Base-by-base conservation (phyloP, 35 echinoderm and acorn worm genomes). In the Apostichopus japonicus region DNA sequence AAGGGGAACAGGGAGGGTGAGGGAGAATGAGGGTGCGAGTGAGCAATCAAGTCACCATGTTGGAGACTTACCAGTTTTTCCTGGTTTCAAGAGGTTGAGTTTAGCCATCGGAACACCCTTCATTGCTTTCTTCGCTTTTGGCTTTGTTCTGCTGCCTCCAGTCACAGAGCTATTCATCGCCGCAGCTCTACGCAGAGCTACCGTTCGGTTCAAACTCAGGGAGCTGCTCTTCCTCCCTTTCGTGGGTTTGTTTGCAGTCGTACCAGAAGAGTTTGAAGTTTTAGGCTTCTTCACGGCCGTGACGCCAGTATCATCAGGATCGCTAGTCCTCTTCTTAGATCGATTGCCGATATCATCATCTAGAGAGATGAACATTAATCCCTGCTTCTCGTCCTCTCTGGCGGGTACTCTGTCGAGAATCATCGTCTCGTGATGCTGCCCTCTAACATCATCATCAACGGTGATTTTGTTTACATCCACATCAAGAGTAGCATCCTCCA, bases 91-190 rank as follows among this genome's bases (percentile, higher is more conserved):
- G 22, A 99, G 92, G 52, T 95, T 93, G 22, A 99, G 90, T 55
- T 95, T 96, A 0, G 97, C 87, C 95, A 99, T 99, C 0, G 97
- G 93, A 6, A 99, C 97, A 53, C 97, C 97, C 55, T 93, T 99
- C 77, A 96, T 76, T 6, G 71, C 77, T 71, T 27, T 96, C 70
- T 78, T 94, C 13, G 86, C 88, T 65, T 84, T 96, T 27, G 84
- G 88, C 79, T 94, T 93, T 15, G 90, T 15, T 25, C 90, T 53
- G 33, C 22, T 7, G 58, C 63, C 67, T 27, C 17, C 27, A 83
- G 77, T 52, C 70, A 70, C 73, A 9, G 84, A 51, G 6, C 55
- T 79, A 11, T 79, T 82, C 19, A 54, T 87, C 15, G 83, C 84
- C 5, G 92, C 83, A 88, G 92, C 92, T 54, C 73, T 86, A 8